Conservation (phyloP, 2,113 vertebrate species). For the Nycticebus coucang region DNA sequence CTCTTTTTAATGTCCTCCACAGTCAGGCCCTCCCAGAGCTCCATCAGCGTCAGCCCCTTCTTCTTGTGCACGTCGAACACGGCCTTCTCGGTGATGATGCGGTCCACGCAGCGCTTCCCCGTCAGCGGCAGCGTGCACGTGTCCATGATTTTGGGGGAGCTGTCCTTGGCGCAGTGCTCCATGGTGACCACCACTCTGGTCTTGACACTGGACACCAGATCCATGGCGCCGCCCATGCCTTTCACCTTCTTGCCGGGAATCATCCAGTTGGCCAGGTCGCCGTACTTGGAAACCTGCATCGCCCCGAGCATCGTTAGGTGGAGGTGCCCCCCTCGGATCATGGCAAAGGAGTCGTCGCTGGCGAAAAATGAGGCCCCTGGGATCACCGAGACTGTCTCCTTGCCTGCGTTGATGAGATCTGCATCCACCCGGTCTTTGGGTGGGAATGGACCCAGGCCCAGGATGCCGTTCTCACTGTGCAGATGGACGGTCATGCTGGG, state of each 20-base stretch:
- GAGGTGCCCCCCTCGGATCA: constrained; percentile 51
- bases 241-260: constrained; percentile 37
- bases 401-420: constrained; percentile 26
- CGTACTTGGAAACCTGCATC: constrained; percentile 46
- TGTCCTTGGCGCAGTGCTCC: background rate
- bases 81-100: constrained; percentile 82
- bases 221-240: constrained; percentile 34
- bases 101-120: background rate
- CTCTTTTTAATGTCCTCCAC: constrained; percentile 92
- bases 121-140: background rate
- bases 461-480: constrained; percentile 42
- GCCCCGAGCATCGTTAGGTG: constrained; percentile 53
- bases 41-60: constrained; percentile 90
- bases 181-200: constrained; percentile 41
- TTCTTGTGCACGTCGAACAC: constrained; percentile 92
- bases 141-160: background rate
- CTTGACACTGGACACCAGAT: constrained; percentile 12
- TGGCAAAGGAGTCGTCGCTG: background rate
- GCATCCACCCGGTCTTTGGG: background rate
- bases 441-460: constrained; percentile 25
- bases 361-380: background rate
- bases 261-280: constrained; percentile 62
- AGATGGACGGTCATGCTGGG: background rate
- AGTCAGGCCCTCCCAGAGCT: constrained; percentile 92
- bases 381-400: background rate